phyloP scores from a whole-genome alignment of 2,797 vertebrate genomes.

The Tinamus major region DNA sequence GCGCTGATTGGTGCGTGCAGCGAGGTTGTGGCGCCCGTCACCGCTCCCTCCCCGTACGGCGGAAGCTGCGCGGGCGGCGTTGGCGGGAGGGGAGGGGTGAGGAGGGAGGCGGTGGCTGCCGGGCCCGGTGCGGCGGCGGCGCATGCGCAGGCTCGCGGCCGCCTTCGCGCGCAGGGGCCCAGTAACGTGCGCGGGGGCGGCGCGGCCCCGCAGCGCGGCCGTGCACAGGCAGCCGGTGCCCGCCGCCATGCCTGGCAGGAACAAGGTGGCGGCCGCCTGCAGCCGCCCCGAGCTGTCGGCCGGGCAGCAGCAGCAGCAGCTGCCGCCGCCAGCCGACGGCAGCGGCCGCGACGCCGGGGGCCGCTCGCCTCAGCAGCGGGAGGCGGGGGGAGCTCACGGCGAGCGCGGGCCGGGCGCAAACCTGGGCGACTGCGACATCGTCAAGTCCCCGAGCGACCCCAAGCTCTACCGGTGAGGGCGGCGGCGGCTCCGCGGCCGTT shows the following conservation, averaged over 20 bases:
- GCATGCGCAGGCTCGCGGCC: slow-evolving; percentile 58
- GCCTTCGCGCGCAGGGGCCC: slow-evolving; percentile 42
- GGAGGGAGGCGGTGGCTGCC: background rate
- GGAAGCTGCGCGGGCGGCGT: background rate
- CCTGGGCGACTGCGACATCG: slow-evolving; percentile 84
- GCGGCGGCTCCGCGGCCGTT: background rate
- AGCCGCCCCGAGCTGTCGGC: slow-evolving; percentile 43
- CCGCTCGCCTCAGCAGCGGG: slow-evolving; percentile 58
- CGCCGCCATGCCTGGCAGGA: slow-evolving; percentile 64
- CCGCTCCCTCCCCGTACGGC: background rate
- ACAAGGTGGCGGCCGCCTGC: slow-evolving; percentile 39
- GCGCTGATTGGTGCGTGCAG: background rate
- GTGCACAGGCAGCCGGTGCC: background rate
- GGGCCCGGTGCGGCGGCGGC: background rate
- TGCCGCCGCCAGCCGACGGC: slow-evolving; percentile 37
- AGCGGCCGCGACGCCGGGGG: slow-evolving; percentile 65
- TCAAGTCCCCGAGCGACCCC: slow-evolving; percentile 93
- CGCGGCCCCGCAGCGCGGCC: background rate
- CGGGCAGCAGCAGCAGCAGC: slow-evolving; percentile 57
- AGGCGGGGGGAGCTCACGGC: slow-evolving; percentile 62
- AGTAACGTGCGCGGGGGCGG: background rate
- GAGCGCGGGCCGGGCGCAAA: slow-evolving; percentile 23
- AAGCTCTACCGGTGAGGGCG: slow-evolving; percentile 93
- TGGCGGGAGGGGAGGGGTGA: too few relatives aligned
- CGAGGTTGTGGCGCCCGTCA: background rate